Conservation (phyloP, 1,140 invertebrate genomes). For the Macrotrachela quadricornifera region DNA sequence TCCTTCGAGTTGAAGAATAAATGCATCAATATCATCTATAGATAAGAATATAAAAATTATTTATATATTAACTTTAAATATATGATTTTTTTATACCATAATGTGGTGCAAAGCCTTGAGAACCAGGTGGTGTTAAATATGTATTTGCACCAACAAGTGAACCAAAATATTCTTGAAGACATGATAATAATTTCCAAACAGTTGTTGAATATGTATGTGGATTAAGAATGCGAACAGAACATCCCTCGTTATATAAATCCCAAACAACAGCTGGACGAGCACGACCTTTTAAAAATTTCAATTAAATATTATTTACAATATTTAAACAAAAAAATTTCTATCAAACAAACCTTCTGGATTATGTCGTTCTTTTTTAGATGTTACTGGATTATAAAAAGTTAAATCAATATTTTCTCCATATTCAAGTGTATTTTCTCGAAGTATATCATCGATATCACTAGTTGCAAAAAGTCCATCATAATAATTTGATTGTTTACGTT, state of each 20-base stretch:
- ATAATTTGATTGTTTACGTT: slow-evolving; percentile 41
- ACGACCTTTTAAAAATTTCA: neutral
- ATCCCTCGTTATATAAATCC: slow-evolving; percentile 69
- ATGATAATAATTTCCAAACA: slow-evolving; percentile 41
- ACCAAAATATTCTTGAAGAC: slow-evolving; percentile 74
- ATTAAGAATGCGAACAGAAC: slow-evolving; percentile 71
- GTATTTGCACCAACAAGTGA: slow-evolving; percentile 79
- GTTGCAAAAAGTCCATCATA: slow-evolving; percentile 53
- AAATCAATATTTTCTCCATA: slow-evolving; percentile 73
- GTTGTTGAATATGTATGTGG: slow-evolving; percentile 60
- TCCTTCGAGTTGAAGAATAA: slow-evolving; percentile 83
- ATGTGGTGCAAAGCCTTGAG: slow-evolving; percentile 91
- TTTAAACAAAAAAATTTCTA: neutral
- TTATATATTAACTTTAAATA: too few relatives aligned
- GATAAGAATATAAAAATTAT: too few relatives aligned
- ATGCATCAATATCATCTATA: slow-evolving; percentile 78
- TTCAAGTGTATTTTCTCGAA: slow-evolving; percentile 45
- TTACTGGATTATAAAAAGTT: slow-evolving; percentile 54
- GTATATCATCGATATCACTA: slow-evolving; percentile 48
- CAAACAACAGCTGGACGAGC: slow-evolving; percentile 54
- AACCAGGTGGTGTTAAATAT: slow-evolving; percentile 63
- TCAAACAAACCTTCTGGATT: slow-evolving; percentile 49
- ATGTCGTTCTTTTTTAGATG: slow-evolving; percentile 47
- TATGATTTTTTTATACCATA: slow-evolving; percentile 30
- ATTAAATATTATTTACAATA: neutral